A percentile compares a stretch with the other conserved stretches of the same genome.
Conservation (phyloP, 2,797 vertebrate genomes). For the Rhynchonycteris naso region DNA sequence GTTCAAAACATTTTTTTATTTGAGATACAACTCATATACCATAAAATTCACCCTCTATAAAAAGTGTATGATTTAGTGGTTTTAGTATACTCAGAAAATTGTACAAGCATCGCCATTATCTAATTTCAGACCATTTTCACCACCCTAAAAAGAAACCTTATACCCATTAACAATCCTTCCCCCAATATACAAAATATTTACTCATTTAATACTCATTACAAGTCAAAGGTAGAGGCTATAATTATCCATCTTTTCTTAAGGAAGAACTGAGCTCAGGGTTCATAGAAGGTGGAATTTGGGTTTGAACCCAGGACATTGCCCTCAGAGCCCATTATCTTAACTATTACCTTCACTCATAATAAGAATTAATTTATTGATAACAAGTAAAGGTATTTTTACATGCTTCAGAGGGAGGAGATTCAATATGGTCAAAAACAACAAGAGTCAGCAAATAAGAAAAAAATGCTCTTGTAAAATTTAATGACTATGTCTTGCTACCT, state of each 20-base stretch:
- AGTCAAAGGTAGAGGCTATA: no score
- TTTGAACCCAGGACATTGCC: not conserved
- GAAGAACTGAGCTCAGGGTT: not conserved
- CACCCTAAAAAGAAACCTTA: not conserved
- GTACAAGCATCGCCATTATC: not conserved
- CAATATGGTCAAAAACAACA: not conserved
- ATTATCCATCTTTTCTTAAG: not conserved
- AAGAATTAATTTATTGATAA: not conserved
- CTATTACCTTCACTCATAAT: no score
- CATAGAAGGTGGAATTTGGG: not conserved
- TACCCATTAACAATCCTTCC: not conserved
- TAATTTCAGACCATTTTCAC: not conserved
- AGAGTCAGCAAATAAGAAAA: not conserved
- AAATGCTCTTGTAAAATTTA: not conserved
- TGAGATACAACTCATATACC: not conserved
- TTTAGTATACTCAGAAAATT: not conserved
- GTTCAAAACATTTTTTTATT: not conserved
- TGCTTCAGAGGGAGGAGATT: not conserved
- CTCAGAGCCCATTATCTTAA: not conserved
- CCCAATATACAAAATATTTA: not conserved
- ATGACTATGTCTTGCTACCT: not conserved
- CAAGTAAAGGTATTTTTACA: not conserved
- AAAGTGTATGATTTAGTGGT: not conserved
- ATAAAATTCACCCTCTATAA: not conserved
- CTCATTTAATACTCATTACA: not conserved